Evolutionary conservation across 2,113 vertebrate species (phyloP), one percentile per base, ranked within the genome.

Genomic region (Lophochroa leadbeateri): DNA sequence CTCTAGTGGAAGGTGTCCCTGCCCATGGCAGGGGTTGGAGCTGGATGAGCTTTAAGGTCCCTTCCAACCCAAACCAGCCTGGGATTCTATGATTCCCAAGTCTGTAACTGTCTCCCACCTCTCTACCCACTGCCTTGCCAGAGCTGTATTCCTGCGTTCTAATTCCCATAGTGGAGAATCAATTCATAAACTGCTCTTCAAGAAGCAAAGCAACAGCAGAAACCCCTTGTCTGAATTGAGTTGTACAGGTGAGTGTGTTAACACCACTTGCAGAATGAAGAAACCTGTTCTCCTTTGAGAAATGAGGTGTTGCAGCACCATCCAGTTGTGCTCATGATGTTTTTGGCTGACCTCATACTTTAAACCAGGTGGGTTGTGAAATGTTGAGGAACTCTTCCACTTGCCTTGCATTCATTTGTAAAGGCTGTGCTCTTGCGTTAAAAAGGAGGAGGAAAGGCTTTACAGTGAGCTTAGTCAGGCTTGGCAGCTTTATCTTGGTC

Each of bases 71-170:
- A 14, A 14, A n/a, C 33, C 55, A 58, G 33, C 3, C 33, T 58
- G 33, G 33, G 6, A 23, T n/a, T 58, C 55, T 58, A 13, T n/a
- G 55, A 23, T 21, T 57, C 41, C 31, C 1, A 2, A 46, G 55
- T 7, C 87, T 17, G 1, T 7, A 25, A 2, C 18, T 27, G 6
- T 8, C 58, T 53, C 14, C 64, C 13, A 3, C 27, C 46, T 64
- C 35, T 17, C 27, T 11, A 5, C 18, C 37, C 1, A 1, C 67
- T 47, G 43, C 29, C 37, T 29, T 11, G 2, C 13, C n/a, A 7
- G 35, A 15, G 28, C 0, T 4, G 5, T 17, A 1, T 57, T 23
- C 60, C 53, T 12, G 4, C 7, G 11, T 9, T 49, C 44, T 7
- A 3, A 7, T 52, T 44, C 35, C 63, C 31, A 7, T n/a, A 2